These are phyloP conservation scores for Chloroceryle aenea DNA, from an alignment of 2,113 vertebrate genomes.

Conservation along the genomic window DNA sequence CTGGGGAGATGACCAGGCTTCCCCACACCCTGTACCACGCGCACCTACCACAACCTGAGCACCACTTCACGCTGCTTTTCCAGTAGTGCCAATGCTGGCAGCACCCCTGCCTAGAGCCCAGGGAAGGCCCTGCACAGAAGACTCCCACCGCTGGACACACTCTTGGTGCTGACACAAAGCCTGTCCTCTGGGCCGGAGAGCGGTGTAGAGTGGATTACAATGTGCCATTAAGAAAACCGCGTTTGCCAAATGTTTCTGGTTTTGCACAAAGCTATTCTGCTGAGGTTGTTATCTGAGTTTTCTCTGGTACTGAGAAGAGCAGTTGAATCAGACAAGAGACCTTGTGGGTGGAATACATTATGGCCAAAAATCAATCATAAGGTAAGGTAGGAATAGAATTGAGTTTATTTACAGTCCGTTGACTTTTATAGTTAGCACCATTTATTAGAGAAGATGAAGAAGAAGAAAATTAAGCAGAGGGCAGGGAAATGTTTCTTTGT, in stretches of 20 bases:
- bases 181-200: background rate
- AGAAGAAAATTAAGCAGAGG: constrained; percentile 45
- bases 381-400: constrained; percentile 41
- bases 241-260: constrained; percentile 28
- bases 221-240: background rate
- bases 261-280: constrained; percentile 20
- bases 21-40: background rate
- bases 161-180: background rate
- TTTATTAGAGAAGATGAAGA: constrained; percentile 53
- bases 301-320: constrained; percentile 27
- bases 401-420: constrained; percentile 53
- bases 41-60: background rate
- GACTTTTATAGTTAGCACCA: constrained; percentile 55
- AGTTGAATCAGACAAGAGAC: constrained; percentile 51
- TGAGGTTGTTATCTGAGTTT: constrained; percentile 47
- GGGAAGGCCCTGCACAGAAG: background rate
- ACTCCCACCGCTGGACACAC: accelerated
- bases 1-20: background rate
- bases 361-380: constrained; percentile 56
- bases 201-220: background rate
- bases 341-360: constrained; percentile 58
- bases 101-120: background rate
- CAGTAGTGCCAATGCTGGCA: background rate
- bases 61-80: background rate
- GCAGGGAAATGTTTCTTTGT: constrained; percentile 17